These are phyloP conservation scores for Acronicta aceris DNA, from an alignment of 2,888 invertebrate genomes.

Conservation along the genomic window DNA sequence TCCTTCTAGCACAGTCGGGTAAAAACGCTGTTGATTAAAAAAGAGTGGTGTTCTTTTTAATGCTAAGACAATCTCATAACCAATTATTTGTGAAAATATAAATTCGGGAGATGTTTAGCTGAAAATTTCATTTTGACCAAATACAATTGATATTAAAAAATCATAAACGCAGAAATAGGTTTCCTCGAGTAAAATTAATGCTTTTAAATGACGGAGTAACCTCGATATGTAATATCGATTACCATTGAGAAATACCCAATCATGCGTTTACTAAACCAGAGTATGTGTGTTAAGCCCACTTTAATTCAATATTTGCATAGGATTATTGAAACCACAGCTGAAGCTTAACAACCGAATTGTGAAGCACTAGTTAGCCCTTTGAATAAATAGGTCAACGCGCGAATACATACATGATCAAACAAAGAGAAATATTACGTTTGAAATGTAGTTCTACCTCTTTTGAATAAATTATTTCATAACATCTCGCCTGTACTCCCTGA, in stretches of 20 bases:
- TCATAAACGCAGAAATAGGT: no score
- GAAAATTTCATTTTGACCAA: no score
- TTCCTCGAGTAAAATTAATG: no score
- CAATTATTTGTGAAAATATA: no score
- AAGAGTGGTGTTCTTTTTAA: no score
- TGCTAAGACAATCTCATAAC: no score
- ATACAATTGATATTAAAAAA: no score
- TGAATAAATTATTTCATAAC: no score
- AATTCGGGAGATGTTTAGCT: no score
- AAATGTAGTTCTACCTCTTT: slow-evolving; percentile 17
- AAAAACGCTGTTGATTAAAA: no score
- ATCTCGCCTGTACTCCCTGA: no score
- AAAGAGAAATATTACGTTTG: slow-evolving; percentile 18
- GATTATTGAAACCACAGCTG: slow-evolving; percentile 39
- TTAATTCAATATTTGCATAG: slow-evolving; percentile 49
- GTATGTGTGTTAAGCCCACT: slow-evolving; percentile 37
- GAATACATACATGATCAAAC: slow-evolving; percentile 12
- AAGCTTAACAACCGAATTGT: slow-evolving; percentile 30
- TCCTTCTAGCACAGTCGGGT: no score
- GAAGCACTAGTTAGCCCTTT: slow-evolving; percentile 39
- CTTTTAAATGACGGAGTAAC: not conserved
- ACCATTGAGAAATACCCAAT: slow-evolving; percentile 25
- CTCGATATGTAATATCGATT: slow-evolving; percentile 14
- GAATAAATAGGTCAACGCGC: slow-evolving; percentile 34
- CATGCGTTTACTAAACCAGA: slow-evolving; percentile 18